Conservation (phyloP, 2,888 invertebrate species). For the Oscheius sp. region DNA sequence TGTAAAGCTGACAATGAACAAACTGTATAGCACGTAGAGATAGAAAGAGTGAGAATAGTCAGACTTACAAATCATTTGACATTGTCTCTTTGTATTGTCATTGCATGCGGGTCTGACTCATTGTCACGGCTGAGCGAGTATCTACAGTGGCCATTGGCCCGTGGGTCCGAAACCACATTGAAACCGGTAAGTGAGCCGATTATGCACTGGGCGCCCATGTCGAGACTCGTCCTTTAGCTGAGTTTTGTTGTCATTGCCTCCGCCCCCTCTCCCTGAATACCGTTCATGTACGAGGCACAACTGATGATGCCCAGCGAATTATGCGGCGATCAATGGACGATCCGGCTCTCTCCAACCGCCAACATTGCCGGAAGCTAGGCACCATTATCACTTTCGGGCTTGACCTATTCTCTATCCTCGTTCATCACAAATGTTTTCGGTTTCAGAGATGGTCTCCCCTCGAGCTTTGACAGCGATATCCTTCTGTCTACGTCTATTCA, state of each 20-base stretch:
- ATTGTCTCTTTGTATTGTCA: too few species aligned
- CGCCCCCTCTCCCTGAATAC: constrained; percentile 18
- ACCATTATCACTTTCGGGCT: constrained; percentile 4
- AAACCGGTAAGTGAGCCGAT: constrained; percentile 37
- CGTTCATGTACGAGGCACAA: constrained; percentile 29
- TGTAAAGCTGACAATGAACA: too few species aligned
- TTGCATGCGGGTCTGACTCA: constrained; percentile 1
- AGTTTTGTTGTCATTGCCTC: constrained; percentile 4
- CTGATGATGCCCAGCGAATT: constrained; percentile 30
- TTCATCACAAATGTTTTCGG: not conserved
- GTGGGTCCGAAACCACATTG: constrained; percentile 17
- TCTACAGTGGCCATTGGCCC: constrained; percentile 24
- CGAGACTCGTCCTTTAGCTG: constrained; percentile 31
- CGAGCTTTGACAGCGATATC: constrained; percentile 62
- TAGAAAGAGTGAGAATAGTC: too few species aligned
- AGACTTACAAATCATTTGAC: too few species aligned
- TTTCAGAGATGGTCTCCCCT: constrained; percentile 55
- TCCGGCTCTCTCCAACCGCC: constrained; percentile 23
- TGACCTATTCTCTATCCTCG: not conserved
- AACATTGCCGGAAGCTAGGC: constrained; percentile 22
- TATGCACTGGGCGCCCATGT: constrained; percentile 17
- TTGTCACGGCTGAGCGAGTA: constrained; percentile 8
- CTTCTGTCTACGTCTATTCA: constrained; percentile 66
- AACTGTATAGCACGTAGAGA: too few species aligned
- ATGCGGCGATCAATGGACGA: constrained; percentile 29